phyloP scores from a whole-genome alignment of 2,113 vertebrate species.

The Lophochroa leadbeateri region DNA sequence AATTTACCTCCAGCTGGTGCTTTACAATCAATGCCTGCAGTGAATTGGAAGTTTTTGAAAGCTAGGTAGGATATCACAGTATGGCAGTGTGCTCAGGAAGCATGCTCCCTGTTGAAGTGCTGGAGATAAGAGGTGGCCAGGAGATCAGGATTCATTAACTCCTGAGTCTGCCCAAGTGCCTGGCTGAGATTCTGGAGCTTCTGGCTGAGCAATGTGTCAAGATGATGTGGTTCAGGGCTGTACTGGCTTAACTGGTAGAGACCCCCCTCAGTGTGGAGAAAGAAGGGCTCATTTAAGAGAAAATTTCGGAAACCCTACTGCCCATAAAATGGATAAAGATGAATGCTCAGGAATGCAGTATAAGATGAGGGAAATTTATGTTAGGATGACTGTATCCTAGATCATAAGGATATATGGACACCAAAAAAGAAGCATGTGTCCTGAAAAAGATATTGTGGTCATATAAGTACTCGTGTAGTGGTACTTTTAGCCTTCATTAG shows the following conservation, averaged over 20 bases:
- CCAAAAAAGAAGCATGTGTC: background rate
- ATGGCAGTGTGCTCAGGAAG: background rate
- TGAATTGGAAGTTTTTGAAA: background rate
- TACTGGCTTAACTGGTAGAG: background rate
- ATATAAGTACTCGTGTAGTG: background rate
- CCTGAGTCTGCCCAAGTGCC: background rate
- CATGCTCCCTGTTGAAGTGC: background rate
- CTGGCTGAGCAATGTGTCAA: background rate
- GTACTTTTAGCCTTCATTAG: background rate
- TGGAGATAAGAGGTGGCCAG: background rate
- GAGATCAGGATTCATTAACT: background rate
- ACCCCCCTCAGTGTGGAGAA: fast-evolving
- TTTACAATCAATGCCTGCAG: background rate
- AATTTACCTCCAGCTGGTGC: background rate
- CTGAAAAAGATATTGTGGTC: background rate
- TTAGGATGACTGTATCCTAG: background rate
- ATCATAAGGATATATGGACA: background rate
- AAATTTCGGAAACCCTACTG: background rate
- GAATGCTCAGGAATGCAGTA: background rate
- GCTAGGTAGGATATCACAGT: background rate
- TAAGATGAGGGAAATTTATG: background rate
- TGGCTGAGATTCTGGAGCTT: background rate
- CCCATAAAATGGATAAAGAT: fast-evolving
- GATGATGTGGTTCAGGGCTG: background rate
- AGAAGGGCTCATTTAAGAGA: background rate